These are phyloP conservation scores for Megalurothrips usitatus DNA, from an alignment of 2,888 invertebrate genomes.

Conservation along the genomic window DNA sequence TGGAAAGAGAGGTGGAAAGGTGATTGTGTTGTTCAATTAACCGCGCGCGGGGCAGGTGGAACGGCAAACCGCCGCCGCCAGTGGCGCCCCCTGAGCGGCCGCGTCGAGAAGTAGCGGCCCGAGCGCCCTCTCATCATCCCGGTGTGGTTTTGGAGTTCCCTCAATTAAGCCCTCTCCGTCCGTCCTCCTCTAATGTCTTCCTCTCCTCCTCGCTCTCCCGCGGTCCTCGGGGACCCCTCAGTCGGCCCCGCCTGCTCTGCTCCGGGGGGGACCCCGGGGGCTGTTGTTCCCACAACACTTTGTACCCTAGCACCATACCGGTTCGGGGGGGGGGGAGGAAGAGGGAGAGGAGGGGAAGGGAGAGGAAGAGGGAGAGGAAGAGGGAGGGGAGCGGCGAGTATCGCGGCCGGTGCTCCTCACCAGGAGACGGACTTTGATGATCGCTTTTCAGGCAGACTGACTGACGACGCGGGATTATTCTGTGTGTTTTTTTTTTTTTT, in stretches of 20 bases:
- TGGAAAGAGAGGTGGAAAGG: background rate
- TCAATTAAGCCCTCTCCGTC: slow-evolving; percentile 15
- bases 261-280: background rate
- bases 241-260: background rate
- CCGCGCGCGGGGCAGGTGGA: background rate
- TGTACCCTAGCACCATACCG: slow-evolving; percentile 17
- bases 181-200: background rate
- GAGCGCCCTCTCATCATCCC: slow-evolving; percentile 10
- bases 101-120: background rate
- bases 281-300: slow-evolving; percentile 26
- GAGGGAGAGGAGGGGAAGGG: background rate
- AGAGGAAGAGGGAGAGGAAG: background rate
- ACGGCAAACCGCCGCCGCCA: background rate
- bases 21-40: no score
- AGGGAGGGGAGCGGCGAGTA: background rate
- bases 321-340: background rate
- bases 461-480: background rate
- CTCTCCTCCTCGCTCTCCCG: background rate
- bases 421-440: slow-evolving; percentile 3
- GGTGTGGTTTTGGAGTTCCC: slow-evolving; percentile 10
- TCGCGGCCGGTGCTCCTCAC: no score
- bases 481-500: no score
- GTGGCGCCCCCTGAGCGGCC: background rate
- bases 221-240: background rate
- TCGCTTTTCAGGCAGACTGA: slow-evolving; percentile 21